These are phyloP conservation scores for Umimayanthus kanabou DNA, from an alignment of 92 coral and sea anemone species.

Conservation along the genomic window DNA sequence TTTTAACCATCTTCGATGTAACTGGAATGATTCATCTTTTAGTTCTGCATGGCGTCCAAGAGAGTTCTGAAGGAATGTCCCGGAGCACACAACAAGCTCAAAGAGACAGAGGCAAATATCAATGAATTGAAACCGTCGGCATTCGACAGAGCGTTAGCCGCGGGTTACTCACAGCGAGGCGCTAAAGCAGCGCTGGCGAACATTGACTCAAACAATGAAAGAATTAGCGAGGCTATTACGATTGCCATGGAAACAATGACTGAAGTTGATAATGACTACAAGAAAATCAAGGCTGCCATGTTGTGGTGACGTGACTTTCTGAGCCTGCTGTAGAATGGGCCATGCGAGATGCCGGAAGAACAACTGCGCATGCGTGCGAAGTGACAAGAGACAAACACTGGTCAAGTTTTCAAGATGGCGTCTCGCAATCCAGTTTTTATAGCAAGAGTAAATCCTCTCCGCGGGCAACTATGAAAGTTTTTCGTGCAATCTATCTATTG, in stretches of 20 bases:
- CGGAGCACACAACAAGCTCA: conserved; percentile 79
- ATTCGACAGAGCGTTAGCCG: conserved; percentile 72
- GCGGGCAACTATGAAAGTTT: no score
- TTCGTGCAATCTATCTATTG: no score
- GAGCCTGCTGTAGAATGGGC: not conserved
- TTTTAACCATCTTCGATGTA: not conserved
- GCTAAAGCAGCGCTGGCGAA: conserved; percentile 82
- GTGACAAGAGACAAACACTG: no score
- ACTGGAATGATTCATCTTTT: not conserved
- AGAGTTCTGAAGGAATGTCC: conserved; percentile 76
- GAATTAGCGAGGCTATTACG: conserved; percentile 76
- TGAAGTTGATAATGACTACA: conserved; percentile 90
- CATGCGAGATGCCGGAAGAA: not conserved
- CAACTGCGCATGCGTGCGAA: not conserved
- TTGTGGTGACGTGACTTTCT: conserved; percentile 59
- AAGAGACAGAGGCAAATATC: conserved; percentile 72
- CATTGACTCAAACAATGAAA: conserved; percentile 79
- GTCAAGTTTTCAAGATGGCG: no score
- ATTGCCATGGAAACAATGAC: conserved; percentile 95
- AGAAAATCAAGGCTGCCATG: conserved; percentile 98
- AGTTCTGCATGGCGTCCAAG: conserved; percentile 86
- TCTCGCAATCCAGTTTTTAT: no score
- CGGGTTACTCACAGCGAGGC: conserved; percentile 72
- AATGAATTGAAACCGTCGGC: conserved; percentile 67
- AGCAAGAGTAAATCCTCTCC: no score